Evolutionary conservation across 2,888 invertebrate species (phyloP).

Genomic region (Cerceris ruficornis): DNA sequence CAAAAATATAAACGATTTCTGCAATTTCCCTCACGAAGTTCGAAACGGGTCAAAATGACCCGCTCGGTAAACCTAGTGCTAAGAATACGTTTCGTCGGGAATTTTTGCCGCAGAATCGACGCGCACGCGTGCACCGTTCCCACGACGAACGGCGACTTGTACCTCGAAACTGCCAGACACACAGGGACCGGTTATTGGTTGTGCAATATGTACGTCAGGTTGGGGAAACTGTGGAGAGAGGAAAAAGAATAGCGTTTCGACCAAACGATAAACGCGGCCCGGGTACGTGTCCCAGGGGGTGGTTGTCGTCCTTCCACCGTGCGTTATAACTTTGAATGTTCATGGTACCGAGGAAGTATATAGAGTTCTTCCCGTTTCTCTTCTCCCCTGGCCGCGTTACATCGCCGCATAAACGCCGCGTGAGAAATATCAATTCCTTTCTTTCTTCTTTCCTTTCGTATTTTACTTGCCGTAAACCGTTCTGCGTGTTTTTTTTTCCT

Average conservation of each 20-base stretch:
- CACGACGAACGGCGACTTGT: slow-evolving; percentile 9
- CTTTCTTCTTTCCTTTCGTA: too few species aligned
- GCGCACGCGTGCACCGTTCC: slow-evolving; percentile 9
- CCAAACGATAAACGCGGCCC: slow-evolving; percentile 26
- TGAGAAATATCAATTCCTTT: not conserved
- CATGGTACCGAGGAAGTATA: slow-evolving; percentile 1
- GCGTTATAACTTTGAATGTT: slow-evolving; percentile 33
- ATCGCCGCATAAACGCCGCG: not conserved
- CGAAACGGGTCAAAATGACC: too few species aligned
- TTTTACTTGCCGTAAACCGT: not conserved
- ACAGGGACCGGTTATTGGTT: slow-evolving; percentile 53
- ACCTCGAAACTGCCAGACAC: slow-evolving; percentile 32
- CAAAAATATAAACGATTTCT: too few species aligned
- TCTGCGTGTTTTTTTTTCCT: not conserved
- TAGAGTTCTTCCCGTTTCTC: slow-evolving; percentile 17
- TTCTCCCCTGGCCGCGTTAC: not conserved
- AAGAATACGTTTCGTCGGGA: too few species aligned
- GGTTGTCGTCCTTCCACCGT: slow-evolving; percentile 56
- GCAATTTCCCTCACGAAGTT: too few species aligned
- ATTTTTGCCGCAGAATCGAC: too few species aligned
- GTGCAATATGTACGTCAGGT: slow-evolving; percentile 47
- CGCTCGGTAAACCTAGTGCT: too few species aligned
- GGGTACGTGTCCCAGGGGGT: slow-evolving; percentile 46
- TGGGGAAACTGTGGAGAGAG: slow-evolving; percentile 1
- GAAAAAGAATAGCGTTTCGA: slow-evolving; percentile 18